Percentiles rank a stretch among this genome's conserved stretches.
These are phyloP conservation scores for Spodoptera exigua DNA, from an alignment of 2,888 invertebrate genomes.

Conservation along the genomic window DNA sequence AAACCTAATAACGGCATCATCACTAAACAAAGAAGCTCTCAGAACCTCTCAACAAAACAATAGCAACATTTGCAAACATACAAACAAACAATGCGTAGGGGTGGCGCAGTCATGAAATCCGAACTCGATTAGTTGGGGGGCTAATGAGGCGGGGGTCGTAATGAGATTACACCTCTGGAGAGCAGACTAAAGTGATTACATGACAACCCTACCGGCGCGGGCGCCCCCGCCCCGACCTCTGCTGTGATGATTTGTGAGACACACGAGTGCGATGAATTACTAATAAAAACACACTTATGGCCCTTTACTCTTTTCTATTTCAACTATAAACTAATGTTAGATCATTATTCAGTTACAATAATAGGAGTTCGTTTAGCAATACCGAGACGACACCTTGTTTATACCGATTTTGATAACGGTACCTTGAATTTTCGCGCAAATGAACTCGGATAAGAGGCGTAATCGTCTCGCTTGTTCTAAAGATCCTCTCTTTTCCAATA, in stretches of 20 bases:
- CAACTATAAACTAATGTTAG: too few relatives aligned
- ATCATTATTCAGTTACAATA: too few relatives aligned
- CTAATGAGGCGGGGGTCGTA: slow-evolving; percentile 76
- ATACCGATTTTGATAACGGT: too few relatives aligned
- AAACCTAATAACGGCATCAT: not conserved
- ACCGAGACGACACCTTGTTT: too few relatives aligned
- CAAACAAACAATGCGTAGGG: slow-evolving; percentile 59
- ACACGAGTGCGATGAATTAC: slow-evolving; percentile 13
- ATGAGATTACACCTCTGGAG: slow-evolving; percentile 69
- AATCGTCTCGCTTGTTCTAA: too few relatives aligned
- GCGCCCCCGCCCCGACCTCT: slow-evolving; percentile 26
- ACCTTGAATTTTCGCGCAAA: too few relatives aligned
- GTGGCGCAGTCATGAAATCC: slow-evolving; percentile 77
- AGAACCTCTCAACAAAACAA: slow-evolving; percentile 20
- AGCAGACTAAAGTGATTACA: slow-evolving; percentile 76
- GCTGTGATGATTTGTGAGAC: slow-evolving; percentile 68
- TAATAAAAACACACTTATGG: not conserved
- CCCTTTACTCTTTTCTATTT: too few relatives aligned
- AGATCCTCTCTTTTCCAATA: too few relatives aligned
- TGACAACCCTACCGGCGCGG: slow-evolving; percentile 54
- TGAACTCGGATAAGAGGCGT: too few relatives aligned
- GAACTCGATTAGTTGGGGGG: slow-evolving; percentile 78
- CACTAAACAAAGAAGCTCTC: not conserved
- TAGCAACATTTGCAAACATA: slow-evolving; percentile 39
- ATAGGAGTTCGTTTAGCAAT: too few relatives aligned